Conservation (phyloP, 2,113 vertebrate species). For the Paramisgurnus dabryanus region DNA sequence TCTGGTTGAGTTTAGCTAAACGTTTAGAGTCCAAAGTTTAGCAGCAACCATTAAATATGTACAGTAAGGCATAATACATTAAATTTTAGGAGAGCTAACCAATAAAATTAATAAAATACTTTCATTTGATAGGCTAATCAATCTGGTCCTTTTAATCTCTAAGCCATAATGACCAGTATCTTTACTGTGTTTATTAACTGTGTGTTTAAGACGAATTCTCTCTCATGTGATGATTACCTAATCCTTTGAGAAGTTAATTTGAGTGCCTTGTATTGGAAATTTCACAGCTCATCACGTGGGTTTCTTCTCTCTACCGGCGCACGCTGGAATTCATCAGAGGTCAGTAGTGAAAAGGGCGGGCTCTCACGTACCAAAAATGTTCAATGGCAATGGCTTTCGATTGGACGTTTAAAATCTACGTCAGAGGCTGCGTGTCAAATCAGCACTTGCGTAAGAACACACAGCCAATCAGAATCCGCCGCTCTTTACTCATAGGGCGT, state of each 20-base stretch:
- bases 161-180: background rate
- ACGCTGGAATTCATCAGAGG: background rate
- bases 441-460: background rate
- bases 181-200: background rate
- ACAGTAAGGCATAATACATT: background rate
- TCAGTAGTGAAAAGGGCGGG: background rate
- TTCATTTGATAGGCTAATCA: no score
- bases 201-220: background rate
- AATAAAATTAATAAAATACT: no score
- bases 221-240: background rate
- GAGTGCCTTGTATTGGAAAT: background rate
- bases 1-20: no score
- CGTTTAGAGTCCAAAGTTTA: no score
- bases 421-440: background rate
- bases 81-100: background rate
- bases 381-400: background rate
- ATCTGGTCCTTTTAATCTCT: background rate
- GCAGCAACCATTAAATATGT: no score
- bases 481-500: constrained; percentile 51
- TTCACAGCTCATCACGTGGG: background rate
- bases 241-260: background rate
- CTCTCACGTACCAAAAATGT: background rate
- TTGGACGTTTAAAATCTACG: constrained; percentile 15
- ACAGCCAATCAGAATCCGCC: constrained; percentile 48
- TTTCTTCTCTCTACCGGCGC: background rate